These are phyloP conservation scores for Acropora tenuis DNA, from an alignment of 64 coral and sea anemone species.

Conservation along the genomic window DNA sequence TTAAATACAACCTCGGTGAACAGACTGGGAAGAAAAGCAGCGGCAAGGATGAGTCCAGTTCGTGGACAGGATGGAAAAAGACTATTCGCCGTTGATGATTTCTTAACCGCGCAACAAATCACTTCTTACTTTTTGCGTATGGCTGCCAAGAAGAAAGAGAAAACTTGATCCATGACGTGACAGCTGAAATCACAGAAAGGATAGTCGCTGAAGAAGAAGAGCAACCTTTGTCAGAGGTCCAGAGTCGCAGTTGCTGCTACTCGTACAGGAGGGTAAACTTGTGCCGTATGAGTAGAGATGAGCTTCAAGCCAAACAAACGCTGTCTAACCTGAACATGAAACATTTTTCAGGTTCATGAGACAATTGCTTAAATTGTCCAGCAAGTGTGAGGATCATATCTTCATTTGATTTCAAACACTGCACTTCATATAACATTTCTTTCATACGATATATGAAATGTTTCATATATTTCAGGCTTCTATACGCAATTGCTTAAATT, in stretches of 20 bases:
- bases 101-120: slow-evolving; percentile 37
- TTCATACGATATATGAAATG: too few relatives aligned
- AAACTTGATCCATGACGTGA: slow-evolving; percentile 6
- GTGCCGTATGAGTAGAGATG: not conserved
- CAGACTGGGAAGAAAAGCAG: slow-evolving; percentile 29
- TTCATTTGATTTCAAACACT: too few relatives aligned
- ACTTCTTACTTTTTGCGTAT: slow-evolving; percentile 46
- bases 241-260: not conserved
- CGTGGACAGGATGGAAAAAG: slow-evolving; percentile 36
- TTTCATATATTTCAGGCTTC: too few relatives aligned
- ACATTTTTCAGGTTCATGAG: too few relatives aligned
- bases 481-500: too few relatives aligned
- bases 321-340: not conserved
- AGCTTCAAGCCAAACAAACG: not conserved
- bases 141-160: slow-evolving; percentile 41
- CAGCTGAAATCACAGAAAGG: slow-evolving; percentile 8
- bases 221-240: slow-evolving; percentile 5
- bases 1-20: slow-evolving; percentile 32
- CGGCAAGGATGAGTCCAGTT: slow-evolving; percentile 28
- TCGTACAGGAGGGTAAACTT: not conserved
- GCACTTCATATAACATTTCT: too few relatives aligned
- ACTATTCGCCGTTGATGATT: slow-evolving; percentile 36
- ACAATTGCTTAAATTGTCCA: too few relatives aligned
- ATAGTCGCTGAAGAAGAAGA: slow-evolving; percentile 19
- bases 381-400: too few relatives aligned